Percentiles rank a stretch among this genome's conserved stretches.
phyloP scores from a whole-genome alignment of 2,888 invertebrate species.

The Aquatica leii region DNA sequence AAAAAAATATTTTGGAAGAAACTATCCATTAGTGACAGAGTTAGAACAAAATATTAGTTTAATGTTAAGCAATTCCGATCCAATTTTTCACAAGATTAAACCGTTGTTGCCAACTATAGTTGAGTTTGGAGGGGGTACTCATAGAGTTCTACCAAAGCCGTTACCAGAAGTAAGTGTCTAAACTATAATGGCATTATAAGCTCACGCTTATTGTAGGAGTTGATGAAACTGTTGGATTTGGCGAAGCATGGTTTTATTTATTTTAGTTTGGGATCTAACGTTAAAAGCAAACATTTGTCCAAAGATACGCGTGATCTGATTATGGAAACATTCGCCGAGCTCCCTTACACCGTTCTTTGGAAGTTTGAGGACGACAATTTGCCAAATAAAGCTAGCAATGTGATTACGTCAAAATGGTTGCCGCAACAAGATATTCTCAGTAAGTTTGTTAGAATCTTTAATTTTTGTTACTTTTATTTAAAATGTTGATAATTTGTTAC shows the following conservation, averaged over 20 bases:
- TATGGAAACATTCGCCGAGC: constrained; percentile 53
- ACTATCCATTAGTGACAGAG: constrained; percentile 44
- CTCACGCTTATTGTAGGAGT: too few relatives aligned
- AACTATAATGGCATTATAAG: too few relatives aligned
- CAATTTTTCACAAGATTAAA: constrained; percentile 50
- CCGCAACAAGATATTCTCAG: constrained; percentile 58
- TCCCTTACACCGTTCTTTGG: constrained; percentile 60
- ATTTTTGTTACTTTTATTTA: too few relatives aligned
- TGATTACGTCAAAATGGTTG: constrained; percentile 57
- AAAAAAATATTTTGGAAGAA: constrained; percentile 48
- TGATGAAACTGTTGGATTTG: too few relatives aligned
- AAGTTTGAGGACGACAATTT: constrained; percentile 57
- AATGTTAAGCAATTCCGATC: constrained; percentile 53
- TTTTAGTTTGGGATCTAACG: constrained; percentile 22
- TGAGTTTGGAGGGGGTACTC: constrained; percentile 48
- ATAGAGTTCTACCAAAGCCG: constrained; percentile 40
- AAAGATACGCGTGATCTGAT: constrained; percentile 50
- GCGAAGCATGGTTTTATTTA: constrained; percentile 40
- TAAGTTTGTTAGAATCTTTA: too few relatives aligned
- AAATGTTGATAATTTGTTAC: too few relatives aligned
- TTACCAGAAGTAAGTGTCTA: constrained; percentile 39
- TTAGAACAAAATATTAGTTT: constrained; percentile 49
- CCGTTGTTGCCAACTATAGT: constrained; percentile 52
- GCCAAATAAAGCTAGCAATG: constrained; percentile 54
- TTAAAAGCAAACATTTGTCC: constrained; percentile 30